Evolutionary conservation across 1,140 invertebrate genomes (phyloP).

Genomic region (Zaprionus vittiger): DNA sequence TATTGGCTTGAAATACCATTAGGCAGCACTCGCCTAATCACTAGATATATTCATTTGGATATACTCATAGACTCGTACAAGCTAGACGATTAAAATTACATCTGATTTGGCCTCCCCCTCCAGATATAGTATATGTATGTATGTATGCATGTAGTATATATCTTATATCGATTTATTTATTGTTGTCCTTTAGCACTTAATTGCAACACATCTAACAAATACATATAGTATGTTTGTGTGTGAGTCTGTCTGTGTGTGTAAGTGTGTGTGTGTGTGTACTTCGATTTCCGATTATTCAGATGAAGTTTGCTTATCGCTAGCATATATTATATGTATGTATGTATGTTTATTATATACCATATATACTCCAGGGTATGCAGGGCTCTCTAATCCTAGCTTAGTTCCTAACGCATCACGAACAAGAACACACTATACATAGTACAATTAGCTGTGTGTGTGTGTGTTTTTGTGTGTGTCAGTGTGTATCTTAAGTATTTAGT

Average conservation of each 20-base stretch:
- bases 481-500: conserved; percentile 48
- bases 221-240: conserved; percentile 31
- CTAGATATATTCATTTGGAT: conserved; percentile 26
- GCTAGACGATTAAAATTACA: conserved; percentile 35
- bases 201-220: conserved; percentile 46
- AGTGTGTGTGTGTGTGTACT: conserved; percentile 23
- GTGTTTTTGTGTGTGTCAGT: conserved; percentile 14
- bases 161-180: conserved; percentile 34
- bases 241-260: conserved; percentile 17
- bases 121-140: conserved; percentile 3
- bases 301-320: conserved; percentile 25
- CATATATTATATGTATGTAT: conserved; percentile 14
- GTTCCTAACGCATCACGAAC: conserved; percentile 36
- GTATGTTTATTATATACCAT: neutral
- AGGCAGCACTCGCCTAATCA: conserved; percentile 22
- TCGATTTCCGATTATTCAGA: conserved; percentile 9
- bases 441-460: conserved; percentile 14
- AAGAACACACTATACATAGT: conserved; percentile 41
- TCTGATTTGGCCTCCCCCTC: conserved; percentile 11
- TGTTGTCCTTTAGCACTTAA: conserved; percentile 45
- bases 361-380: conserved; percentile 15
- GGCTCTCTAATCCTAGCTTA: conserved; percentile 29
- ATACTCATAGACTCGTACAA: conserved; percentile 22
- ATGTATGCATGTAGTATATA: conserved; percentile 29
- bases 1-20: conserved; percentile 8